These are phyloP conservation scores for Nothocercus julius DNA, from an alignment of 2,113 vertebrate genomes.

Conservation along the genomic window DNA sequence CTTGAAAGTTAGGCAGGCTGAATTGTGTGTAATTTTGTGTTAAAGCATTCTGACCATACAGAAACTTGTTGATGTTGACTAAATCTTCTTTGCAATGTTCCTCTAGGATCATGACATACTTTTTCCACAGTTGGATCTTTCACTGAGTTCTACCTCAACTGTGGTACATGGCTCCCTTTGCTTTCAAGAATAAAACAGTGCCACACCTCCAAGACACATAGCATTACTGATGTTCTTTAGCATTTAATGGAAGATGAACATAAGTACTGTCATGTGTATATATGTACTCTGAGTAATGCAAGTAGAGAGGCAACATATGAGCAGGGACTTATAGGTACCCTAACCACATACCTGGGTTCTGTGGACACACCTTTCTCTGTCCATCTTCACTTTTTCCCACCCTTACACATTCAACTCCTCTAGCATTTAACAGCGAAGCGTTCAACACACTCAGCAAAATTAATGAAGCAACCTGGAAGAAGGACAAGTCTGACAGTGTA, in stretches of 20 bases:
- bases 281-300: background rate
- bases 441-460: background rate
- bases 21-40: background rate
- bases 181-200: background rate
- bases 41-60: background rate
- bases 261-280: background rate
- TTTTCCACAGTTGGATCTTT: background rate
- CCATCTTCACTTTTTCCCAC: background rate
- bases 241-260: background rate
- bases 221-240: background rate
- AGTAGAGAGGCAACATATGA: background rate
- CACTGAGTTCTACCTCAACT: background rate
- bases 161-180: background rate
- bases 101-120: background rate
- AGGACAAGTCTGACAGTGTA: background rate
- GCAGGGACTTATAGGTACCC: rapidly evolving
- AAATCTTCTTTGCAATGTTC: background rate
- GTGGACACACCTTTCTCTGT: background rate
- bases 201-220: background rate
- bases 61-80: background rate
- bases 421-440: background rate
- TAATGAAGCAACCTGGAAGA: background rate
- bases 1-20: background rate
- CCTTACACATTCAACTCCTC: background rate
- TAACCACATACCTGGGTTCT: background rate